phyloP scores from a whole-genome alignment of 2,888 invertebrate species.

The Mimachlamys varia region DNA sequence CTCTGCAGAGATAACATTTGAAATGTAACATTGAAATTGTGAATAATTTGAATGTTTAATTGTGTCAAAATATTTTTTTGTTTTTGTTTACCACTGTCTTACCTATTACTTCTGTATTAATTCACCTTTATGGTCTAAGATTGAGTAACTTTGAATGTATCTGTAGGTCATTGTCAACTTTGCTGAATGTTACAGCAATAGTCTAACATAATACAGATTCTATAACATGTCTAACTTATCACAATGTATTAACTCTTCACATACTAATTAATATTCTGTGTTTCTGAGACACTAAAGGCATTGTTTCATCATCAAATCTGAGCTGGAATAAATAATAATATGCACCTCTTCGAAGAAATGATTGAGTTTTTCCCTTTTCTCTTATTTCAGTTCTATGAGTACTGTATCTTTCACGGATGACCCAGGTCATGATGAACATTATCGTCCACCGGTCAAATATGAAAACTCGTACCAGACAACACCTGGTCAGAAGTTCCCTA shows the following conservation, averaged over 20 bases:
- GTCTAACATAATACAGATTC: background rate
- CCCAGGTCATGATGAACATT: slow-evolving; percentile 74
- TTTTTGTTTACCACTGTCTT: too few species aligned
- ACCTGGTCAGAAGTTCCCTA: slow-evolving; percentile 75
- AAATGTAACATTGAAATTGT: too few species aligned
- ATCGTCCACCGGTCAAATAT: slow-evolving; percentile 69
- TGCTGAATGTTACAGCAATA: background rate
- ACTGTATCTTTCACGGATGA: slow-evolving; percentile 80
- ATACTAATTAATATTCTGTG: background rate
- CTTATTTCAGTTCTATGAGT: slow-evolving; percentile 75
- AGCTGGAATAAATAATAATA: background rate
- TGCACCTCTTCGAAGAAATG: background rate
- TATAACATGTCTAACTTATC: background rate
- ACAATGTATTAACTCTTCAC: background rate
- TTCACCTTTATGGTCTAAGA: too few species aligned
- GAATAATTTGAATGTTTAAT: too few species aligned
- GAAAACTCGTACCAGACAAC: slow-evolving; percentile 79
- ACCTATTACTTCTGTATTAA: too few species aligned
- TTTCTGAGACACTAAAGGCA: background rate
- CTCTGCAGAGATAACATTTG: too few species aligned
- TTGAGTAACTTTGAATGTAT: too few species aligned
- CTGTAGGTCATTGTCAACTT: too few species aligned
- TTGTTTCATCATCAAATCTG: background rate
- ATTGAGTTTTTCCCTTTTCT: background rate
- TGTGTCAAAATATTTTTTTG: too few species aligned